phyloP scores from a whole-genome alignment of 2,113 vertebrate genomes.

The Phyllostomus hastatus region DNA sequence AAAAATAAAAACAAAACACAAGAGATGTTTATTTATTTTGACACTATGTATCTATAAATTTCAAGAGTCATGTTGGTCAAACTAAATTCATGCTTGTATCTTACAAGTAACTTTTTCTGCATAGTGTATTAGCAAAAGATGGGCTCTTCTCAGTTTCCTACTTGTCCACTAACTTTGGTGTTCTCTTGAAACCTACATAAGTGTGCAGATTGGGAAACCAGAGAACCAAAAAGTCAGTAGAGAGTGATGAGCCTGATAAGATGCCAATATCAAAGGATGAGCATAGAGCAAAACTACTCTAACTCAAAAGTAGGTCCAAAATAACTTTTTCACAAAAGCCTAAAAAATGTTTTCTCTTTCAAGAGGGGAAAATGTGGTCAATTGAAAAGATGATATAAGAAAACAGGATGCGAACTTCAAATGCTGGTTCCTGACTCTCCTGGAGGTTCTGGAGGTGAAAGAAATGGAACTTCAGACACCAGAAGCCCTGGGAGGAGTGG shows the following conservation, averaged over 20 bases:
- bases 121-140: neutral
- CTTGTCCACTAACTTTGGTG: neutral
- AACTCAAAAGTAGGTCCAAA: neutral
- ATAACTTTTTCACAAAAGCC: neutral
- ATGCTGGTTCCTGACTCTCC: neutral
- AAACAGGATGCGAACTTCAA: neutral
- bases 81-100: slow-evolving; percentile 9
- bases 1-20: neutral
- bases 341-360: neutral
- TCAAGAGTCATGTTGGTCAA: neutral
- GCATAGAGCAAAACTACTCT: neutral
- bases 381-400: neutral
- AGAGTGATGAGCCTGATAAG: neutral
- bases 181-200: neutral
- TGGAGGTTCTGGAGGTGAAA: neutral
- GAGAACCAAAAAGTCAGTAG: neutral
- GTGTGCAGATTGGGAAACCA: neutral
- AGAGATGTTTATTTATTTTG: neutral
- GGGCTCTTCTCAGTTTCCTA: too few relatives aligned
- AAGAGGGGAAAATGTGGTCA: neutral
- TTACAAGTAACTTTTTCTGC: neutral
- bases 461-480: neutral
- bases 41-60: neutral
- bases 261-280: neutral
- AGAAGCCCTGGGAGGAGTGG: neutral